phyloP scores from a whole-genome alignment of 2,113 vertebrate genomes.

The Phalacrocorax carbo region DNA sequence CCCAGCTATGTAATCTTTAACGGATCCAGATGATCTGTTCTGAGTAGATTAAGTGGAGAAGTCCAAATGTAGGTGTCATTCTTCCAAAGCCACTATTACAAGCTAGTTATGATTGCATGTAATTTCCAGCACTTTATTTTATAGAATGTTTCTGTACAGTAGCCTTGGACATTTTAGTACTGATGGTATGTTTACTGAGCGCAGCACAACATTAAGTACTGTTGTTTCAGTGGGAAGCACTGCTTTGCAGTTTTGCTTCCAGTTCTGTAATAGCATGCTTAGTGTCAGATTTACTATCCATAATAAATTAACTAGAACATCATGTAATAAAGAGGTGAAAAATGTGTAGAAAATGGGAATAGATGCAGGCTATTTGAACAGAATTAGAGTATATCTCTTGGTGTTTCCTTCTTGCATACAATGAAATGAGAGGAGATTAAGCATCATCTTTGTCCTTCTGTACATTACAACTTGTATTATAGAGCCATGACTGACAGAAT shows the following conservation, averaged over 20 bases:
- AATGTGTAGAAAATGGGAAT: not conserved
- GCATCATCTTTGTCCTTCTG: not conserved
- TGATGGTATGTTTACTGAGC: not conserved
- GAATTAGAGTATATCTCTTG: not conserved
- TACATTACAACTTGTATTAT: not conserved
- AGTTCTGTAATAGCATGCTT: not conserved
- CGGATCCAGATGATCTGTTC: fast-evolving
- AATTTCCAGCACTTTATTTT: not conserved
- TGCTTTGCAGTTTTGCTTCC: not conserved
- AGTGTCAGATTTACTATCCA: not conserved
- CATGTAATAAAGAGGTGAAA: not conserved
- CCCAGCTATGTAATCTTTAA: not conserved
- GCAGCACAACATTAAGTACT: too few species aligned
- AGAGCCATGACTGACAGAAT: not conserved
- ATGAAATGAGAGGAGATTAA: not conserved
- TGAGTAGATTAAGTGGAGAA: not conserved
- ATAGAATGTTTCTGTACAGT: not conserved
- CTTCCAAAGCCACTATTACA: not conserved
- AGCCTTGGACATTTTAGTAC: not conserved
- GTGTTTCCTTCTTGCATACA: not conserved
- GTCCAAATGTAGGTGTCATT: not conserved
- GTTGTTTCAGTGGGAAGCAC: not conserved
- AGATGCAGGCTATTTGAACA: not conserved
- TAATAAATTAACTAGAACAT: not conserved
- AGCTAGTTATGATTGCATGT: not conserved